Conservation (phyloP, 1,140 invertebrate genomes). For the Drosophila ercepeae region DNA sequence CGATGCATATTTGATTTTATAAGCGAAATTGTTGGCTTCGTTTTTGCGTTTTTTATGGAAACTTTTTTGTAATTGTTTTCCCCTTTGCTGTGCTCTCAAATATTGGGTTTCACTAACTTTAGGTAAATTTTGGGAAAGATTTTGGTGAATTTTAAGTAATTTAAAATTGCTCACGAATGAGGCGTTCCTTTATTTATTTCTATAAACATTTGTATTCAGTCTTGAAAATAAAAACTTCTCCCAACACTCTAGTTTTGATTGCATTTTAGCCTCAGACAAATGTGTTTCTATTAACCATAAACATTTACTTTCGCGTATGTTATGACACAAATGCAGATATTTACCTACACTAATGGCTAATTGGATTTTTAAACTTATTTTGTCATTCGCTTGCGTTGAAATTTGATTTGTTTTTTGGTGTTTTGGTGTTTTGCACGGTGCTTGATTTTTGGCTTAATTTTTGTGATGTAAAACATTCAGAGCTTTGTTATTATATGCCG, state of each 20-base stretch:
- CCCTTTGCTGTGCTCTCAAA: conserved; percentile 19
- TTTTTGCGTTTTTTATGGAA: conserved; percentile 30
- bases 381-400: conserved; percentile 55
- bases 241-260: conserved; percentile 32
- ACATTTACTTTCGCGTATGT: conserved; percentile 27
- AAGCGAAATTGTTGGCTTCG: conserved; percentile 43
- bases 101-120: conserved; percentile 22
- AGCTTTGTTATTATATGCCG: conserved; percentile 53
- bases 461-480: conserved; percentile 45
- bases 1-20: conserved; percentile 47
- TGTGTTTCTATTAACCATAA: conserved; percentile 7
- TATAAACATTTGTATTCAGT: conserved; percentile 55
- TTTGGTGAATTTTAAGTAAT: conserved; percentile 3
- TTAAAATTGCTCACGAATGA: conserved; percentile 2
- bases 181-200: conserved; percentile 4
- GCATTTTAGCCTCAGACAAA: conserved; percentile 37
- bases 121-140: conserved; percentile 16
- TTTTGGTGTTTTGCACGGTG: conserved; percentile 51
- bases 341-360: conserved; percentile 68
- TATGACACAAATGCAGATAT: conserved; percentile 45
- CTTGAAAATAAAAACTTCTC: conserved; percentile 61
- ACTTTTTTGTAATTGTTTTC: conserved; percentile 1
- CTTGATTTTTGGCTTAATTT: conserved; percentile 67
- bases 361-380: conserved; percentile 40
- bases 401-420: conserved; percentile 62